Percentiles rank a stretch among this genome's conserved stretches.
These are phyloP conservation scores for Steatornis caripensis DNA, from an alignment of 2,113 vertebrate species.

Conservation along the genomic window DNA sequence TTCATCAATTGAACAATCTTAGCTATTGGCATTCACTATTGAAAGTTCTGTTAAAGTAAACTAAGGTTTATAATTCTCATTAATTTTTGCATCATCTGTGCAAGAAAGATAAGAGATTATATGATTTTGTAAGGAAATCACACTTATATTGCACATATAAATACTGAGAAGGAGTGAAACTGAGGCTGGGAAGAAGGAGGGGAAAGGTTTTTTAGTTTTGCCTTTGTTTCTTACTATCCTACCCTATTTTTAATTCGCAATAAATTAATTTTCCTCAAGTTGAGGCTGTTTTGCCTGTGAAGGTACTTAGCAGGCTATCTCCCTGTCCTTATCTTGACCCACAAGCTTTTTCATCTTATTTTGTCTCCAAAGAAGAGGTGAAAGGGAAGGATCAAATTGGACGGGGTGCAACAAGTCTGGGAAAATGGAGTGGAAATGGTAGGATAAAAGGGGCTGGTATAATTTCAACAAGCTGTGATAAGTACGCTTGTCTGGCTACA, in stretches of 20 bases:
- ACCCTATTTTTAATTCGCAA: neutral
- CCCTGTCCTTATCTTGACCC: neutral
- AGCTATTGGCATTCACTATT: neutral
- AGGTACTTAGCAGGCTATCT: neutral
- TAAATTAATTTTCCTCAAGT: neutral
- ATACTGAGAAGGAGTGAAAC: neutral
- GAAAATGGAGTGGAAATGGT: neutral
- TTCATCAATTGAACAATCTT: neutral
- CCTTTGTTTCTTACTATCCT: neutral
- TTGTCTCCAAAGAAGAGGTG: neutral
- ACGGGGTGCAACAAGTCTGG: neutral
- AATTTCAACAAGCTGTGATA: neutral
- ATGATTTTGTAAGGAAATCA: neutral
- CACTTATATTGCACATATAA: neutral
- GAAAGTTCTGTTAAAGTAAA: neutral
- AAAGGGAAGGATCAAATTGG: neutral
- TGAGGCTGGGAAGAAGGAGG: neutral
- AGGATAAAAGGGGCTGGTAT: neutral
- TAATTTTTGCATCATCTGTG: neutral
- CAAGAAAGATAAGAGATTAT: neutral
- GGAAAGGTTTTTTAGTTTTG: neutral
- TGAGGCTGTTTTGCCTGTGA: neutral
- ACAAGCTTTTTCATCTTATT: neutral
- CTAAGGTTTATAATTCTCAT: neutral
- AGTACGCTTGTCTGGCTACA: neutral